phyloP scores from a whole-genome alignment of 2,113 vertebrate species.

The Catharus minimus region DNA sequence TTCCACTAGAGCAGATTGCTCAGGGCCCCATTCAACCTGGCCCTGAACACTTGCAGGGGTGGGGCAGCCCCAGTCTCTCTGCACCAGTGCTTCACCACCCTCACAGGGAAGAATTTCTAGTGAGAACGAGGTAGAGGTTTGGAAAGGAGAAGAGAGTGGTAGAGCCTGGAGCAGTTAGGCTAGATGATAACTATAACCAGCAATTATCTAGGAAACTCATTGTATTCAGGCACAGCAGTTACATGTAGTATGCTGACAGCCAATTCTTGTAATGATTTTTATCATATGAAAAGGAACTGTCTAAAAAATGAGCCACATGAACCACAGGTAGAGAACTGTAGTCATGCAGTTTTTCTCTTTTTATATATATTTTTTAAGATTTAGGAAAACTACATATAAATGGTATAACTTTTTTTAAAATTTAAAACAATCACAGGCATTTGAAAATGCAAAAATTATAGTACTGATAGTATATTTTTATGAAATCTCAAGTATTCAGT shows the following conservation, averaged over 20 bases:
- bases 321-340: neutral
- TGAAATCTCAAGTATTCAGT: neutral
- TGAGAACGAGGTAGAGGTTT: neutral
- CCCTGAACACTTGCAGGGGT: neutral
- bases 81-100: neutral
- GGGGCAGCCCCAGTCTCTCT: neutral
- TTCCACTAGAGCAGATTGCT: neutral
- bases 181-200: neutral
- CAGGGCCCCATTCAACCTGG: too few relatives aligned
- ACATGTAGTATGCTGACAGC: neutral
- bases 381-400: neutral
- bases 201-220: neutral
- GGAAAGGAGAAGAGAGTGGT: neutral
- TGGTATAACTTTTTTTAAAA: neutral
- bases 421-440: neutral
- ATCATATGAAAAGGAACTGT: neutral
- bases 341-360: fast-evolving
- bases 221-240: neutral
- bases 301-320: neutral
- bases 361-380: neutral
- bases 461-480: neutral
- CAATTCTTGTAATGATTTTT: neutral
- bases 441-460: neutral
- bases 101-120: neutral
- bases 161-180: neutral